These are phyloP conservation scores for Martes martes DNA, from an alignment of 2,113 vertebrate species.

Conservation along the genomic window DNA sequence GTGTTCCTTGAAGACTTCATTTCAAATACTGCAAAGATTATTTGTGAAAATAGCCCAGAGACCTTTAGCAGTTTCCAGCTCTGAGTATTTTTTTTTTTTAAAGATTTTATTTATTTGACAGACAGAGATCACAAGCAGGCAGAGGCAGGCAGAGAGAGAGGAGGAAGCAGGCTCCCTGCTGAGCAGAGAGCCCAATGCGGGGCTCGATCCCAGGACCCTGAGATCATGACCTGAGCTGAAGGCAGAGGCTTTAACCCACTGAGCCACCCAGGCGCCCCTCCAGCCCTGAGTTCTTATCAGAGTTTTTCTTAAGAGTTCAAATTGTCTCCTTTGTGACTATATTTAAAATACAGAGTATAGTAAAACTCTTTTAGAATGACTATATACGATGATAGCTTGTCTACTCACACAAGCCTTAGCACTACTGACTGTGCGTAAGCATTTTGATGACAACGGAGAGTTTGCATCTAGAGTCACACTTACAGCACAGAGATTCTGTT, in stretches of 20 bases:
- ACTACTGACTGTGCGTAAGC: no score
- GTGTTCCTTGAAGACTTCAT: background rate
- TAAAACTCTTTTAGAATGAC: background rate
- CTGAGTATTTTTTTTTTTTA: background rate
- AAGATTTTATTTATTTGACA: no score
- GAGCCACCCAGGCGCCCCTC: background rate
- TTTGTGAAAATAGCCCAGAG: background rate
- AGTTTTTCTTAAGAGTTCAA: background rate
- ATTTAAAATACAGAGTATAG: background rate
- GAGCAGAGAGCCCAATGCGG: no score
- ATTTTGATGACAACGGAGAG: background rate
- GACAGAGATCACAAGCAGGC: no score
- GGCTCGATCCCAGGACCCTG: no score
- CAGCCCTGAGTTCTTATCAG: background rate
- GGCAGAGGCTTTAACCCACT: no score
- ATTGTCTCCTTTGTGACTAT: background rate
- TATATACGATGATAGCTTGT: accelerated
- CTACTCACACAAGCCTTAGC: background rate
- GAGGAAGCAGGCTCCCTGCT: no score
- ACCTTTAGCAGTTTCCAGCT: background rate
- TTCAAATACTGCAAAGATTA: background rate
- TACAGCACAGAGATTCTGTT: background rate
- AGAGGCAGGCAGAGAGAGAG: no score
- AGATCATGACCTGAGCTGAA: no score
- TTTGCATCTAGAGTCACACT: background rate